Conservation (phyloP, 2,888 invertebrate species). For the Perdita meconis region DNA sequence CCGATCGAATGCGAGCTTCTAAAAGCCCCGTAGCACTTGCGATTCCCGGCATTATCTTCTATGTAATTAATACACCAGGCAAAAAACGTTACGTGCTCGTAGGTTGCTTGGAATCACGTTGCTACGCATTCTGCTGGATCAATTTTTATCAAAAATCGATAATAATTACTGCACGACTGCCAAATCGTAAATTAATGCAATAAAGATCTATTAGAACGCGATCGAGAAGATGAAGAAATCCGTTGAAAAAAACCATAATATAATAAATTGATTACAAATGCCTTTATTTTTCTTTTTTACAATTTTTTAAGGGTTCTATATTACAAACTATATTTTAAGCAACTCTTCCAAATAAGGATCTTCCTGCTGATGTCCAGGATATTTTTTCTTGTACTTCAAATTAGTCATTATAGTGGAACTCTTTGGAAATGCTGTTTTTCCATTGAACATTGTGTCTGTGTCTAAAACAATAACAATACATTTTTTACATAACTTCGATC, state of each 20-base stretch:
- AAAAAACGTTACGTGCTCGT: background rate
- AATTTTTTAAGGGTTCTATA: background rate
- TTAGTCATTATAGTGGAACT: constrained; percentile 94
- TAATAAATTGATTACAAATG: background rate
- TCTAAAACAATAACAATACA: constrained; percentile 83
- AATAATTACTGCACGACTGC: background rate
- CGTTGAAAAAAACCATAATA: background rate
- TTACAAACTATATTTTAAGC: constrained; percentile 47
- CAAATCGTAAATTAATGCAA: background rate
- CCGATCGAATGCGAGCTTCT: constrained; percentile 77
- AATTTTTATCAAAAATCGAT: constrained; percentile 27
- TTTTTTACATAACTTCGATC: no score
- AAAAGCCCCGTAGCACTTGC: constrained; percentile 81
- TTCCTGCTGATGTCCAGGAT: constrained; percentile 89
- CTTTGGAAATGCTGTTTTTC: constrained; percentile 93
- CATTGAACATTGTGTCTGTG: constrained; percentile 89
- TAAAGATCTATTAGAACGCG: background rate
- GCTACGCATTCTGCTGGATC: constrained; percentile 59
- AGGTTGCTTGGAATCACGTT: constrained; percentile 54
- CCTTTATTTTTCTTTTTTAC: constrained; percentile 27
- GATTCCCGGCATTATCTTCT: constrained; percentile 74
- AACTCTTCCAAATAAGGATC: constrained; percentile 85
- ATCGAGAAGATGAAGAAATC: background rate
- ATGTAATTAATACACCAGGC: background rate
- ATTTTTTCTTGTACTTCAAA: constrained; percentile 92